Percentiles rank a stretch among this genome's conserved stretches.
These are phyloP conservation scores for Drosophila anceps DNA, from an alignment of 2,888 invertebrate genomes.

Conservation along the genomic window DNA sequence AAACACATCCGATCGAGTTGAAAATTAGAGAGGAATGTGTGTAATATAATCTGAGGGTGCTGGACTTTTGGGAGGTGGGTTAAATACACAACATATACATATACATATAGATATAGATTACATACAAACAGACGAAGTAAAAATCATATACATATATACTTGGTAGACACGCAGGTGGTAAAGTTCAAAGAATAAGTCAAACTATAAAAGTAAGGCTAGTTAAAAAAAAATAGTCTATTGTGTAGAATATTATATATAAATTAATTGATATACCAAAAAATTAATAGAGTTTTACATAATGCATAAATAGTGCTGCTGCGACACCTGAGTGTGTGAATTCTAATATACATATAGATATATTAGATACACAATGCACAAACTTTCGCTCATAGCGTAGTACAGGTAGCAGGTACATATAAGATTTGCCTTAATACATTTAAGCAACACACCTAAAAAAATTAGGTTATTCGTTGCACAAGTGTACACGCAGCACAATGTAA, in stretches of 20 bases:
- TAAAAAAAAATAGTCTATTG: not conserved
- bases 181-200: conserved; percentile 16
- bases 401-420: not conserved
- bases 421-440: conserved; percentile 32
- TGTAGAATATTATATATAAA: not conserved
- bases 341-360: conserved; percentile 11
- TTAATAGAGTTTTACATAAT: conserved; percentile 13
- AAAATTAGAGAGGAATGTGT: not conserved
- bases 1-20: not conserved
- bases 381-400: conserved; percentile 1
- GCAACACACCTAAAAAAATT: conserved; percentile 21
- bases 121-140: not conserved
- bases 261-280: not conserved
- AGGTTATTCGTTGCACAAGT: not conserved
- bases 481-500: not conserved
- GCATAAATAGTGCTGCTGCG: conserved; percentile 23
- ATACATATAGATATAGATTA: not conserved
- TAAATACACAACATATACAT: conserved; percentile 1
- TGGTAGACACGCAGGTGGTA: conserved; percentile 1
- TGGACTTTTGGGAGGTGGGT: not conserved
- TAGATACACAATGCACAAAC: not conserved
- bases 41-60: not conserved
- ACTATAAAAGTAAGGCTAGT: conserved; percentile 8
- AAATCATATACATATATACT: conserved; percentile 5
- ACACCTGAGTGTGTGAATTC: conserved; percentile 14